Conservation (phyloP, 1,140 invertebrate genomes). For the Drosophila ficusphila region DNA sequence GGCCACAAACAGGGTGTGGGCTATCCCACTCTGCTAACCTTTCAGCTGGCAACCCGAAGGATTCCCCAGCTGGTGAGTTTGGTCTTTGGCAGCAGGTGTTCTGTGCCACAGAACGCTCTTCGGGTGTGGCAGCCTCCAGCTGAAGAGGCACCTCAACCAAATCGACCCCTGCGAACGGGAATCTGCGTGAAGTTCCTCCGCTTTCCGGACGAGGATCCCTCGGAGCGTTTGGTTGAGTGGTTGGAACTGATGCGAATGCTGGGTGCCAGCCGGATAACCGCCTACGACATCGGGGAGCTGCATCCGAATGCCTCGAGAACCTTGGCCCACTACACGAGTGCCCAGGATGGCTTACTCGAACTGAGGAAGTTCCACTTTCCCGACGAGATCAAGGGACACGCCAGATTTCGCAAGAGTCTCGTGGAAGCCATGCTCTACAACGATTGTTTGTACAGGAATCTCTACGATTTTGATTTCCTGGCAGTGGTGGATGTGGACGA, state of each 20-base stretch:
- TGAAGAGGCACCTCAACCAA: slow-evolving; percentile 78
- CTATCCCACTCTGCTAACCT: slow-evolving; percentile 92
- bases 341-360: slow-evolving; percentile 88
- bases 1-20: slow-evolving; percentile 93
- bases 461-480: slow-evolving; percentile 95
- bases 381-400: slow-evolving; percentile 86
- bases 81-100: slow-evolving; percentile 89
- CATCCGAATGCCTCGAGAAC: slow-evolving; percentile 65
- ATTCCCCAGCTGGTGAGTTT: slow-evolving; percentile 51
- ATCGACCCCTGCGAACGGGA: slow-evolving; percentile 88
- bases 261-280: slow-evolving; percentile 94
- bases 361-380: slow-evolving; percentile 93
- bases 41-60: slow-evolving; percentile 86
- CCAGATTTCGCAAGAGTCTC: slow-evolving; percentile 91
- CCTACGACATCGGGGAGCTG: slow-evolving; percentile 89
- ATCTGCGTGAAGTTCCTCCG: slow-evolving; percentile 96
- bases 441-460: slow-evolving; percentile 96
- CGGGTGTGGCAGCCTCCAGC: slow-evolving; percentile 87
- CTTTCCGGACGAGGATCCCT: slow-evolving; percentile 93
- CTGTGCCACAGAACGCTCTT: slow-evolving; percentile 92
- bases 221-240: slow-evolving; percentile 95
- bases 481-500: slow-evolving; percentile 96
- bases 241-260: slow-evolving; percentile 93
- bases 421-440: slow-evolving; percentile 98
- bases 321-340: slow-evolving; percentile 88